phyloP scores from a whole-genome alignment of 2,113 vertebrate genomes.

The Sula dactylatra region DNA sequence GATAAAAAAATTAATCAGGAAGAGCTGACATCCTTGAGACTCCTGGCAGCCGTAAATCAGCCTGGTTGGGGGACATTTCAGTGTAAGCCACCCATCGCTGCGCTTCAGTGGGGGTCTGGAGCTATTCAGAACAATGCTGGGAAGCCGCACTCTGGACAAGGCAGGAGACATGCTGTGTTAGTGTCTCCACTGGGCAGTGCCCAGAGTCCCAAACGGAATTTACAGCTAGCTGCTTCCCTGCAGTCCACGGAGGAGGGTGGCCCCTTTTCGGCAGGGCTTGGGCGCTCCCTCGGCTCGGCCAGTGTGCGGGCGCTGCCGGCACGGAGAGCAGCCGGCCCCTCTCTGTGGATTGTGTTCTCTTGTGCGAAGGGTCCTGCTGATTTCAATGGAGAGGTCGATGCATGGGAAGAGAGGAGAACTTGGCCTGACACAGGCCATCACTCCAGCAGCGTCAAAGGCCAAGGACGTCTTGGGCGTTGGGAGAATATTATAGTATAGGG shows the following conservation, averaged over 20 bases:
- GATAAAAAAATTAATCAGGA: slow-evolving; percentile 70
- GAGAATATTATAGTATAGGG: accelerated
- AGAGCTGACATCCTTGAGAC: slow-evolving; percentile 64
- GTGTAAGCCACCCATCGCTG: slow-evolving; percentile 58
- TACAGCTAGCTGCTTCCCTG: slow-evolving; percentile 16
- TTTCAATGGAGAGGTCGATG: accelerated
- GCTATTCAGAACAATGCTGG: slow-evolving; percentile 66
- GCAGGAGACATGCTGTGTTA: slow-evolving; percentile 65
- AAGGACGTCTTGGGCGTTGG: accelerated
- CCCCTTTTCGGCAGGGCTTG: background rate
- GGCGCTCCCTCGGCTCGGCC: accelerated
- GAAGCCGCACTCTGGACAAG: slow-evolving; percentile 61
- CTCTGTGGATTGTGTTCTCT: accelerated
- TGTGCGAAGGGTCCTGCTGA: background rate
- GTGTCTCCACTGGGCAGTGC: slow-evolving; percentile 65
- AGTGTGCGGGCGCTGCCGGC: background rate
- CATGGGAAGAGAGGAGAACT: background rate
- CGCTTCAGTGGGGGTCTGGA: slow-evolving; percentile 50
- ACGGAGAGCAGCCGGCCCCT: too few species aligned
- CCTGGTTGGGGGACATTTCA: slow-evolving; percentile 54
- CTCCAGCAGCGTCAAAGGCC: background rate
- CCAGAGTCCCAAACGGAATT: slow-evolving; percentile 20
- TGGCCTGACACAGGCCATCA: accelerated
- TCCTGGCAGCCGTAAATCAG: slow-evolving; percentile 64
- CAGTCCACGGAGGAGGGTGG: background rate